Conservation (phyloP, 2,797 vertebrate species). For the Telmatherina bonti region DNA sequence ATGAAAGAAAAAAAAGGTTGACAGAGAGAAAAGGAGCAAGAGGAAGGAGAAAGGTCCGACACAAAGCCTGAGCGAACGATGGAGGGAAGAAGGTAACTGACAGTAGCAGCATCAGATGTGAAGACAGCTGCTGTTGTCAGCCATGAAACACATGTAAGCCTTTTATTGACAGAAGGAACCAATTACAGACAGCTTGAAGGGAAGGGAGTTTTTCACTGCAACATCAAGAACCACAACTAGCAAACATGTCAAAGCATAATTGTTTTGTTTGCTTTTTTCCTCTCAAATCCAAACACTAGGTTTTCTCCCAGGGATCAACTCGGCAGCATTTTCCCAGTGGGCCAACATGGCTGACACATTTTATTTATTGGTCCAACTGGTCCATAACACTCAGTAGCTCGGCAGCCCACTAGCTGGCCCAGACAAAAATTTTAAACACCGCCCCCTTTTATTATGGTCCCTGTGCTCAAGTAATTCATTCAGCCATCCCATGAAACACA, state of each 20-base stretch:
- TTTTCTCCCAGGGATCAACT: not conserved
- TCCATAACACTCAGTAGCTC: too few relatives aligned
- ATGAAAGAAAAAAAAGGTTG: constrained; percentile 15
- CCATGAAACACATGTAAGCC: constrained; percentile 55
- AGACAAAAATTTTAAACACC: too few relatives aligned
- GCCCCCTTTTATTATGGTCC: too few relatives aligned
- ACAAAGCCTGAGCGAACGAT: constrained; percentile 12
- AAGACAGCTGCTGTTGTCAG: constrained; percentile 68
- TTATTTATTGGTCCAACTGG: too few relatives aligned
- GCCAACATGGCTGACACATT: too few relatives aligned
- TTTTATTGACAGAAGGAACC: constrained; percentile 63
- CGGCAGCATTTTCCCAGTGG: too few relatives aligned
- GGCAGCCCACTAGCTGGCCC: too few relatives aligned
- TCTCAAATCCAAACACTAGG: constrained; percentile 26
- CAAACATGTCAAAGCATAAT: not conserved
- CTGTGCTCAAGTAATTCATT: too few relatives aligned
- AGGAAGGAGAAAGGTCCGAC: not conserved
- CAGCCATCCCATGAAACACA: too few relatives aligned
- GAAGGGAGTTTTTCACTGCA: constrained; percentile 48
- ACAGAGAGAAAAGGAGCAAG: constrained; percentile 39
- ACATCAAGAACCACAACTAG: constrained; percentile 51
- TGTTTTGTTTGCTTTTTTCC: constrained; percentile 14
- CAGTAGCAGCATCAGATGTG: constrained; percentile 40
- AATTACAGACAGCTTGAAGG: constrained; percentile 53
- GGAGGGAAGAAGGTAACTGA: not conserved